Conservation (phyloP, 2,888 invertebrate species). For the Augiades crinisus region DNA sequence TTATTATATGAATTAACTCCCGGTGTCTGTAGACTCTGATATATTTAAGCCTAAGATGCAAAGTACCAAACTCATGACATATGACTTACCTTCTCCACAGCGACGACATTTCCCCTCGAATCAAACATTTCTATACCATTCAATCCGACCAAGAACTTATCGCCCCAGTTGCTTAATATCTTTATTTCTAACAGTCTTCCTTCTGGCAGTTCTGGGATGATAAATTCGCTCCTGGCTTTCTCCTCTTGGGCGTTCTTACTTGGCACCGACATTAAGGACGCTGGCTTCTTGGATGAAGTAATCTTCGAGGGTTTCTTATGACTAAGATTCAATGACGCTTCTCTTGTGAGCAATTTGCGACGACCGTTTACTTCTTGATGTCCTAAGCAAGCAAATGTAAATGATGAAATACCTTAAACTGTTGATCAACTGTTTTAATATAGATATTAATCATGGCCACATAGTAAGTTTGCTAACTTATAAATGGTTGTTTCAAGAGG, state of each 20-base stretch:
- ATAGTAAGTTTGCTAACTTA: too few relatives aligned
- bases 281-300: conserved; percentile 14
- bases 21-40: too few relatives aligned
- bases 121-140: conserved; percentile 90
- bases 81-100: conserved; percentile 82
- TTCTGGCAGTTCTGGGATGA: conserved; percentile 88
- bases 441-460: too few relatives aligned
- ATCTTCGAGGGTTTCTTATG: background rate
- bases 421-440: too few relatives aligned
- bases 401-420: background rate
- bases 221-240: conserved; percentile 69
- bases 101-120: conserved; percentile 79
- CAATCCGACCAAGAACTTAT: conserved; percentile 88
- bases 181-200: conserved; percentile 85
- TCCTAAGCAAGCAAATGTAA: conserved; percentile 3
- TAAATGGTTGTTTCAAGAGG: too few relatives aligned
- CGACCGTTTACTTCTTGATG: conserved; percentile 7
- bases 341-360: conserved; percentile 16
- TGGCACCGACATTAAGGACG: conserved; percentile 12
- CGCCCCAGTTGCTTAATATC: conserved; percentile 90
- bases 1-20: too few relatives aligned
- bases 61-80: conserved; percentile 82
- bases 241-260: conserved; percentile 19
- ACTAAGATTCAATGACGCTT: background rate
- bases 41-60: too few relatives aligned